Base-by-base conservation (phyloP, 2,113 vertebrate species). In the Syrrhaptes paradoxus region DNA sequence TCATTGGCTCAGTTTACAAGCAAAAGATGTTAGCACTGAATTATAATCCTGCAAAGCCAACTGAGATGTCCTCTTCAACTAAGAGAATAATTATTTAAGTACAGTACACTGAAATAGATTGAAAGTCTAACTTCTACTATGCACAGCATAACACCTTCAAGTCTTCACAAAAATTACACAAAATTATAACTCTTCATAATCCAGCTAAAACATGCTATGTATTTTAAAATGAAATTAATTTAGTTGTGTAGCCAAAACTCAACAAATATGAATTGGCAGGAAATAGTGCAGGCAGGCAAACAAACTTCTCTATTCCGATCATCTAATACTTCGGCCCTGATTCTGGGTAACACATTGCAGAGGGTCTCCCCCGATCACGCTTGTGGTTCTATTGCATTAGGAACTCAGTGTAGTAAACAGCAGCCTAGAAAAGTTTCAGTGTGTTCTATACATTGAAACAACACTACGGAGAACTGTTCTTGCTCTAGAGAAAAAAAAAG, bases 301-400 rank as follows among this genome's bases (percentile, higher is more conserved):
- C 72, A 32, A 76, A 71, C 58, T 89, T 90, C 46, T 62, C 29
- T 48, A 1, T 3, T 55, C 43, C 87, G 57, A 49, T 83, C 32
- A 63, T 71, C 84, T 73, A 62, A 68, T 84, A n/a, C 31, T 51
- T 71, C 71, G 19, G 6, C 68, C 54, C 65, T 62, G 68, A 85
- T 31, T 62, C 13, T 11, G 76, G 29, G 52, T 43, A 70, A 72
- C n/a, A 57, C 65, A 65, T 87, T 90, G 75, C 72, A 55, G 78
- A 74, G 38, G 43, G 54, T 54, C 28, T 95, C 82, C 68, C 29
- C 77, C 32, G 59, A 67, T 76, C 28, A 22, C 58, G 28, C 91
- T 75, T 45, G 31, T 74, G 85, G 59, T 71, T 62, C 66, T 86
- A 34, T 94, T 17, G 25, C 90, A 95, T 97, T 94, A 93, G 94